phyloP scores from a whole-genome alignment of 1,140 invertebrate species.

The Solen grandis region DNA sequence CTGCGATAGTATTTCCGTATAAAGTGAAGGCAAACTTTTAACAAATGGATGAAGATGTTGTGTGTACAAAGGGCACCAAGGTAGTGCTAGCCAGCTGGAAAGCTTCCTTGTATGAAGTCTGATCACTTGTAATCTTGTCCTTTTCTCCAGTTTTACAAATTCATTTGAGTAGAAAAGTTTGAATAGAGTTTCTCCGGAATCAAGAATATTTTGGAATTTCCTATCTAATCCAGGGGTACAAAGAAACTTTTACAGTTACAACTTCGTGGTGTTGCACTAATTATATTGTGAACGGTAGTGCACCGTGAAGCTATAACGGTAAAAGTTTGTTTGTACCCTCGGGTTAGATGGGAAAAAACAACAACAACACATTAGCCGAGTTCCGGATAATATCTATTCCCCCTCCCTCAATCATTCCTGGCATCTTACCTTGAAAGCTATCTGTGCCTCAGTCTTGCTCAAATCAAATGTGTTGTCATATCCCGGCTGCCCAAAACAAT shows the following conservation, averaged over 20 bases:
- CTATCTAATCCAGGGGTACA: not conserved
- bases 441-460: slow-evolving; percentile 15
- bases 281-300: no score
- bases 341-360: not conserved
- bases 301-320: no score
- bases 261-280: not conserved
- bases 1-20: not conserved
- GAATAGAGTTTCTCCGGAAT: no score
- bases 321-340: not conserved
- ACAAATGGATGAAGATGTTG: not conserved
- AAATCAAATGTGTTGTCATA: slow-evolving; percentile 39
- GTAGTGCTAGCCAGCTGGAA: no score
- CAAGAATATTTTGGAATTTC: no score
- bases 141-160: no score
- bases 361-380: not conserved
- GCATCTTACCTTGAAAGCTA: slow-evolving; percentile 52
- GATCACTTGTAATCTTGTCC: not conserved
- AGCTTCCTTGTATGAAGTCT: not conserved
- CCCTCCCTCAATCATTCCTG: not conserved
- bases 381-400: not conserved
- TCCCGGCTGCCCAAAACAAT: slow-evolving; percentile 20
- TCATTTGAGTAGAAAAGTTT: no score
- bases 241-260: not conserved
- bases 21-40: not conserved
- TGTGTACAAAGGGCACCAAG: no score